A percentile compares a stretch with the other conserved stretches of the same genome.
phyloP scores from a whole-genome alignment of 2,113 vertebrate genomes.

The Sakesphorus luctuosus region DNA sequence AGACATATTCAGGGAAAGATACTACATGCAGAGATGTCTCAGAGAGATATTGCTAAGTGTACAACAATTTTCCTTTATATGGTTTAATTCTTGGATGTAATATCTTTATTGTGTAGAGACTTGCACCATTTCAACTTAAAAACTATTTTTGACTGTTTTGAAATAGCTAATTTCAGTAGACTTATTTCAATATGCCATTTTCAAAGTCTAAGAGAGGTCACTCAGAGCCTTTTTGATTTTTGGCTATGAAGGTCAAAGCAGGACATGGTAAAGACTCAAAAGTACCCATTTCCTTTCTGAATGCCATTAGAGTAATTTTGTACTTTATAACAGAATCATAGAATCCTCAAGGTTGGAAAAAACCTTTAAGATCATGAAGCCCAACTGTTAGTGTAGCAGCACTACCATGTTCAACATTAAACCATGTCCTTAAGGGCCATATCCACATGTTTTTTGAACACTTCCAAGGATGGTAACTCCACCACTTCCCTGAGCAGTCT shows the following conservation, averaged over 20 bases:
- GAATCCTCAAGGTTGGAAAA: background rate
- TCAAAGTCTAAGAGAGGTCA: background rate
- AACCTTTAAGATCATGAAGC: background rate
- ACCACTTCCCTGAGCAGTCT: background rate
- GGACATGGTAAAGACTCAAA: background rate
- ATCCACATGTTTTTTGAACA: background rate
- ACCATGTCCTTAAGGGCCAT: background rate
- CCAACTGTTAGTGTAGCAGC: background rate
- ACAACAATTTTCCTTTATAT: background rate
- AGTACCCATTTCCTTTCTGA: background rate
- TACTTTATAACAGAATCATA: background rate
- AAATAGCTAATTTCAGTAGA: background rate
- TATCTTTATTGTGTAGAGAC: background rate
- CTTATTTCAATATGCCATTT: background rate
- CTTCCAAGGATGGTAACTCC: background rate
- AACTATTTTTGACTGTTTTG: background rate
- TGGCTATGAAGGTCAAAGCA: background rate
- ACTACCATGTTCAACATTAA: background rate
- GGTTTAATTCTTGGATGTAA: background rate
- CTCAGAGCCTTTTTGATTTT: background rate
- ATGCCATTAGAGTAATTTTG: background rate
- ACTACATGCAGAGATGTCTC: background rate
- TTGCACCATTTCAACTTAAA: background rate
- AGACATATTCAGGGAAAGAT: background rate
- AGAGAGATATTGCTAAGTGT: background rate